phyloP scores from a whole-genome alignment of 2,797 vertebrate species.

The Bufotes viridis region DNA sequence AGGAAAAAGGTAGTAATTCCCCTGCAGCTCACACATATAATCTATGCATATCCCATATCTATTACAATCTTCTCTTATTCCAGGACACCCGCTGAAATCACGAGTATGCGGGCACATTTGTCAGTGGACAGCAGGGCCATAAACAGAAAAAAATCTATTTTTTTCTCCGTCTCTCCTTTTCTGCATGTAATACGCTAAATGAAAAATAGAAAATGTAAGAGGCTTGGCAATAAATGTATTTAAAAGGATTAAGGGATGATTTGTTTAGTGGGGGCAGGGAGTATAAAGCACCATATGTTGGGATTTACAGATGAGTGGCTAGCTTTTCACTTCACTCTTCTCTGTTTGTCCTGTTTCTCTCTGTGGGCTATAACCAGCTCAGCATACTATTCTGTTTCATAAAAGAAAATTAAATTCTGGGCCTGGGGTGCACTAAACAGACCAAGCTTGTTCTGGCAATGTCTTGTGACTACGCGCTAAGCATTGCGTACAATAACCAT shows the following conservation, averaged over 20 bases:
- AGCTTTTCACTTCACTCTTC: constrained; percentile 43
- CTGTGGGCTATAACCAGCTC: constrained; percentile 24
- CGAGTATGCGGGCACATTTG: constrained; percentile 23
- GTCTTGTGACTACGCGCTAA: background rate
- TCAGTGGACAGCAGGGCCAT: constrained; percentile 32
- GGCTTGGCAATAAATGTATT: constrained; percentile 59
- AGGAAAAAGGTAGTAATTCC: background rate
- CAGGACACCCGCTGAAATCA: constrained; percentile 1
- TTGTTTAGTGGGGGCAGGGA: constrained; percentile 51
- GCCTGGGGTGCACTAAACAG: background rate
- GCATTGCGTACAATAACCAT: background rate
- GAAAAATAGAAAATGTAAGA: constrained; percentile 56
- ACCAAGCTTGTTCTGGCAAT: background rate
- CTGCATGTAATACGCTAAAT: constrained; percentile 48
- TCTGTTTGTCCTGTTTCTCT: constrained; percentile 45
- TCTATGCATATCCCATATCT: constrained; percentile 34
- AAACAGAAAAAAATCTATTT: constrained; percentile 27
- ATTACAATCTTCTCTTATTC: constrained; percentile 22
- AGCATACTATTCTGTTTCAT: constrained; percentile 19
- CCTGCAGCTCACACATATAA: constrained; percentile 12
- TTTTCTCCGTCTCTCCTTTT: constrained; percentile 27
- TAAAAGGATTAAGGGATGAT: constrained; percentile 61
- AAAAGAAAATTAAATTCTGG: constrained; percentile 7
- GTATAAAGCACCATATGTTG: constrained; percentile 54
- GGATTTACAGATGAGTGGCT: constrained; percentile 56